A percentile compares a stretch with the other conserved stretches of the same genome.
Evolutionary conservation across 1,140 invertebrate species (phyloP).

Genomic region (Panulirus ornatus): DNA sequence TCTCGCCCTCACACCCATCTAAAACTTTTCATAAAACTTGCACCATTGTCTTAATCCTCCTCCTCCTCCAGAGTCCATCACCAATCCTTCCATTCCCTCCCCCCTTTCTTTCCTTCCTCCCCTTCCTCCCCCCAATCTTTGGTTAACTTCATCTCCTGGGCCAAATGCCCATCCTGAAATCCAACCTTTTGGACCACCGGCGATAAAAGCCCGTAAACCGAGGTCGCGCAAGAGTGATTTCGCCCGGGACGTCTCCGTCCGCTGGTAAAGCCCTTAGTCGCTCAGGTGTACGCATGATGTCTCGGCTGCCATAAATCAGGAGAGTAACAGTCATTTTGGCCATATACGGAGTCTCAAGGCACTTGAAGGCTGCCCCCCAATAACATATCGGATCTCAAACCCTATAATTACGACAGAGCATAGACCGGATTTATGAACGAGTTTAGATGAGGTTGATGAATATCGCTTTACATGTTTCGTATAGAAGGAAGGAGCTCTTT

Average conservation of each 20-base stretch:
- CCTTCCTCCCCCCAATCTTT: slow-evolving; percentile 53
- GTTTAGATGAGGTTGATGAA: slow-evolving; percentile 68
- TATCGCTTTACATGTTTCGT: slow-evolving; percentile 66
- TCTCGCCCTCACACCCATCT: too few relatives aligned
- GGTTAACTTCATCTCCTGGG: slow-evolving; percentile 17
- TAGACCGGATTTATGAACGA: slow-evolving; percentile 72
- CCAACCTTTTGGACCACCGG: background rate
- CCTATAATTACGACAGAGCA: slow-evolving; percentile 73
- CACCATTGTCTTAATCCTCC: slow-evolving; percentile 55
- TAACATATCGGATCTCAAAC: slow-evolving; percentile 69
- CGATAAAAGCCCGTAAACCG: slow-evolving; percentile 26
- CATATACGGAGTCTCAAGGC: slow-evolving; percentile 54
- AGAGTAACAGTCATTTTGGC: slow-evolving; percentile 56
- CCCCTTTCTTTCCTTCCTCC: slow-evolving; percentile 54
- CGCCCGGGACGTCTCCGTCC: background rate
- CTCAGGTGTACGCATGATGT: slow-evolving; percentile 48
- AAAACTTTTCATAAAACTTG: slow-evolving; percentile 49
- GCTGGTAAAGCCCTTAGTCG: slow-evolving; percentile 12
- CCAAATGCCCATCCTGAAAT: slow-evolving; percentile 50
- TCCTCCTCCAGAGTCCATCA: slow-evolving; percentile 57
- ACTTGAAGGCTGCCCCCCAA: slow-evolving; percentile 69
- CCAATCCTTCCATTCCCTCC: slow-evolving; percentile 58
- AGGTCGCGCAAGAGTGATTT: slow-evolving; percentile 41
- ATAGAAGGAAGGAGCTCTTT: slow-evolving; percentile 46
- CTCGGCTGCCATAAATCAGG: slow-evolving; percentile 65